phyloP scores from a whole-genome alignment of 2,797 vertebrate genomes.

The Xenops minutus region DNA sequence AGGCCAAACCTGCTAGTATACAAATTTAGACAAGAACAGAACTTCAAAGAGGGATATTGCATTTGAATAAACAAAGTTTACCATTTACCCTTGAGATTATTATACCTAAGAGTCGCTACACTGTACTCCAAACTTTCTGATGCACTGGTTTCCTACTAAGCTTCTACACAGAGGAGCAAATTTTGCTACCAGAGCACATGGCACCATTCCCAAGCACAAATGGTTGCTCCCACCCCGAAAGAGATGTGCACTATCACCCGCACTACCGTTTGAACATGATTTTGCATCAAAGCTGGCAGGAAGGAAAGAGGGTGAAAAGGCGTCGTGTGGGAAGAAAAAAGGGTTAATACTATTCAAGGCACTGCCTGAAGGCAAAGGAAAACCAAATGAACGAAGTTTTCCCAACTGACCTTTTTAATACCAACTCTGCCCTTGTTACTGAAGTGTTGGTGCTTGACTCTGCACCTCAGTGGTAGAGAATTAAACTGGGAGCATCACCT shows the following conservation, averaged over 20 bases:
- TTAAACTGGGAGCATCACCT: slow-evolving; percentile 33
- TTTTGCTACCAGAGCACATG: background rate
- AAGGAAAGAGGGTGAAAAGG: background rate
- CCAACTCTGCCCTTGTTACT: slow-evolving; percentile 49
- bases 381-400: slow-evolving; percentile 10
- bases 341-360: slow-evolving; percentile 21
- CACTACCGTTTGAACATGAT: background rate
- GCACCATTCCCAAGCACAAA: background rate
- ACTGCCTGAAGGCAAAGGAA: slow-evolving; percentile 49
- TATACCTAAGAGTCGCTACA: background rate
- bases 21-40: slow-evolving; percentile 34
- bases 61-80: slow-evolving; percentile 62
- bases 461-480: background rate
- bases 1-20: slow-evolving; percentile 49
- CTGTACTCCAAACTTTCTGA: background rate
- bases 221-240: background rate
- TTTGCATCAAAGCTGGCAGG: background rate
- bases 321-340: background rate
- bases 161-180: background rate
- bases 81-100: slow-evolving; percentile 1
- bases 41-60: slow-evolving; percentile 19
- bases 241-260: rapidly evolving
- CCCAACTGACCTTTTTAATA: slow-evolving; percentile 71
- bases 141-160: background rate
- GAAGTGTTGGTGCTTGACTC: slow-evolving; percentile 38